These are phyloP conservation scores for Felis chaus DNA, from an alignment of 2,113 vertebrate genomes.

Conservation along the genomic window DNA sequence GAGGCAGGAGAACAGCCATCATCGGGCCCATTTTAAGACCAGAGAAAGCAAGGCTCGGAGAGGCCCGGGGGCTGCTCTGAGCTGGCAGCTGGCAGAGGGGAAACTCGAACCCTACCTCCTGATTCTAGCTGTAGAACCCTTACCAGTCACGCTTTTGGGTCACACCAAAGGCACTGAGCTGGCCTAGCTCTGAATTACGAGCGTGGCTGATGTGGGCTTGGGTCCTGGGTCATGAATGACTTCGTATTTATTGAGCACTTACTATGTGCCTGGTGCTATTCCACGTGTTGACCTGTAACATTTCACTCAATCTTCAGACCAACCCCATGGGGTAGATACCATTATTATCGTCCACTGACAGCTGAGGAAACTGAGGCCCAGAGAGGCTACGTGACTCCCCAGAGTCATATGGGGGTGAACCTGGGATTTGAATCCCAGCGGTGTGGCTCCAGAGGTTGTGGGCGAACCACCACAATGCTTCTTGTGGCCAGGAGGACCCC, in stretches of 20 bases:
- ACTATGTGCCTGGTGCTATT: neutral
- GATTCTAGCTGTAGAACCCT: neutral
- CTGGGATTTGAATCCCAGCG: neutral
- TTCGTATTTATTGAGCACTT: neutral
- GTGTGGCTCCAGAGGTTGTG: neutral
- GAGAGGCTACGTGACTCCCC: neutral
- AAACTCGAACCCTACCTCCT: neutral
- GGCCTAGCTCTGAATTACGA: neutral
- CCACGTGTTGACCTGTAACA: neutral
- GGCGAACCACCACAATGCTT: neutral
- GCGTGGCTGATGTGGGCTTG: accelerated
- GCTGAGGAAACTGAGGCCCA: neutral
- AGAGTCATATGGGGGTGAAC: neutral
- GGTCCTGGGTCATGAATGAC: neutral
- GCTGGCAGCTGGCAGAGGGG: neutral
- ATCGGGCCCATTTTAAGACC: neutral
- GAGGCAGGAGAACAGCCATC: neutral
- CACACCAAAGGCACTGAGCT: neutral
- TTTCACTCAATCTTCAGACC: neutral
- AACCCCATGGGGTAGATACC: neutral
- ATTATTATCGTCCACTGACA: neutral
- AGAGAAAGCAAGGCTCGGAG: neutral
- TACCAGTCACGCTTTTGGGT: neutral
- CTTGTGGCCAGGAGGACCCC: accelerated
- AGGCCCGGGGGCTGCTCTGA: neutral